Conservation (phyloP, 2,888 invertebrate species). For the Malthinus seriepunctatus region DNA sequence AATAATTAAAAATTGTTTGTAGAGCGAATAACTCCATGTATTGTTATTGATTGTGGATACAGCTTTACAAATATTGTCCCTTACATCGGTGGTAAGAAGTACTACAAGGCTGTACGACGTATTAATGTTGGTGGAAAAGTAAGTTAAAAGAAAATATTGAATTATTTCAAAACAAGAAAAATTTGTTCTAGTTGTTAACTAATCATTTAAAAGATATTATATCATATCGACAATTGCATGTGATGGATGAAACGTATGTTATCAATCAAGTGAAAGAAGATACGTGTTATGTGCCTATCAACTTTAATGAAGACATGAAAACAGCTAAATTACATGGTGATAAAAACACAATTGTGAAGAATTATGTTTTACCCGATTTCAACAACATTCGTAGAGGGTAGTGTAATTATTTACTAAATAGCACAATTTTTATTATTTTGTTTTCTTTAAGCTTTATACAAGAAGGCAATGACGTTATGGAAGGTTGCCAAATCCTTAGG, state of each 20-base stretch:
- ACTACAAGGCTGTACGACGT: conserved; percentile 70
- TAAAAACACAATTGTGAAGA: conserved; percentile 75
- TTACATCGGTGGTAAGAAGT: conserved; percentile 71
- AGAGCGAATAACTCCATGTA: conserved; percentile 35
- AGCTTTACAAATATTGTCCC: conserved; percentile 96
- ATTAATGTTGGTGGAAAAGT: conserved; percentile 97
- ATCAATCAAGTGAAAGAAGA: conserved; percentile 99
- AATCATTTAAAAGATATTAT: conserved; percentile 98
- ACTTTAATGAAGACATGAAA: conserved; percentile 81
- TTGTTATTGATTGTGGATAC: conserved; percentile 93
- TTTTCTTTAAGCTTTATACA: conserved; percentile 41
- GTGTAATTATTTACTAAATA: conserved; percentile 7
- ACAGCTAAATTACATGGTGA: conserved; percentile 63
- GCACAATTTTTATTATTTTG: neutral
- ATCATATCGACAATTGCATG: conserved; percentile 94
- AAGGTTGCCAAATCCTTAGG: conserved; percentile 71
- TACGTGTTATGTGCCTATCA: conserved; percentile 86
- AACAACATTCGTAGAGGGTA: conserved; percentile 85
- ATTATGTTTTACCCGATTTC: conserved; percentile 97
- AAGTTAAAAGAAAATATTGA: neutral
- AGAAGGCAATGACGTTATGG: conserved; percentile 42
- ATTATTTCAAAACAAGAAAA: neutral
- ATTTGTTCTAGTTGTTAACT: conserved; percentile 62
- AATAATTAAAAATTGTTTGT: neutral
- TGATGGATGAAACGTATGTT: conserved; percentile 98